Evolutionary conservation across 2,113 vertebrate genomes (phyloP).

Genomic region (Calidris pugnax): DNA sequence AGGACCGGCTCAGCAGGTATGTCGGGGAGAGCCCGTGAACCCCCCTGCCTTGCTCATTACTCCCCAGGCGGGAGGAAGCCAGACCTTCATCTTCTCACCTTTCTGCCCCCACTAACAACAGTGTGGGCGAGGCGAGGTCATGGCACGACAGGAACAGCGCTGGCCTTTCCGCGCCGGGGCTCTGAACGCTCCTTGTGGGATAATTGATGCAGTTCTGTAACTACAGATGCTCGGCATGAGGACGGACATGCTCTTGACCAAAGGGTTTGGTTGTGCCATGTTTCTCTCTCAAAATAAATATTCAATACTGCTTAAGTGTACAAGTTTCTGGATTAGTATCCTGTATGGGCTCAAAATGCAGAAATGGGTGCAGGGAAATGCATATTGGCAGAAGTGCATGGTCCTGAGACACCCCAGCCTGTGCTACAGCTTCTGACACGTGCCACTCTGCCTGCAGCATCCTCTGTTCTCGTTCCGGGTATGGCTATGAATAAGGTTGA

Average conservation of each 20-base stretch:
- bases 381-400: fast-evolving
- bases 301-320: not conserved
- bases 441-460: not conserved
- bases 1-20: not conserved
- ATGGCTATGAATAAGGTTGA: not conserved
- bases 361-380: not conserved
- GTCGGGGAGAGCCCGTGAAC: not conserved
- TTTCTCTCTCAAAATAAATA: not conserved
- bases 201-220: not conserved
- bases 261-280: not conserved
- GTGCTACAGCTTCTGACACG: not conserved
- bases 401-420: not conserved
- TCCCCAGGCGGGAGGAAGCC: not conserved
- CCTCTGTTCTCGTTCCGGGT: not conserved
- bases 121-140: fast-evolving
- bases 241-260: not conserved
- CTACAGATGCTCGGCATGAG: not conserved
- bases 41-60: not conserved
- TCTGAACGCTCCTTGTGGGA: not conserved
- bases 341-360: not conserved
- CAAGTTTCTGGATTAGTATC: not conserved
- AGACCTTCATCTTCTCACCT: not conserved
- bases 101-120: fast-evolving
- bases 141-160: fast-evolving
- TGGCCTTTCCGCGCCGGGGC: not conserved